Evolutionary conservation across 2,797 vertebrate species (phyloP).

Genomic region (Gypaetus barbatus): DNA sequence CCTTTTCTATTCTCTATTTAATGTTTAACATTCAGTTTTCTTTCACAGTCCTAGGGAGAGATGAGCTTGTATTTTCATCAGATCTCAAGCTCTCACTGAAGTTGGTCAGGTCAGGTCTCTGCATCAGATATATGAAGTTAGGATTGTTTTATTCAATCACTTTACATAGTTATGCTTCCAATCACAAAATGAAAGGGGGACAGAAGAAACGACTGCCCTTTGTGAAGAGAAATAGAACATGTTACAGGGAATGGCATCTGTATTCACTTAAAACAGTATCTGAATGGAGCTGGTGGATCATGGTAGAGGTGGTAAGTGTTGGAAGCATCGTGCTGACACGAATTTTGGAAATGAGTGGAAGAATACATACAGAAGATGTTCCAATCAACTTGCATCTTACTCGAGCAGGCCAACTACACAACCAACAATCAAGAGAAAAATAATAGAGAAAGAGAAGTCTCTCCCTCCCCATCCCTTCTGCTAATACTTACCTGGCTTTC

Average conservation of each 20-base stretch:
- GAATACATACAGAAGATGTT: not conserved
- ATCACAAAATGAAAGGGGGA: not conserved
- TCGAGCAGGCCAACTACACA: not conserved
- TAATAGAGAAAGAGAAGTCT: not conserved
- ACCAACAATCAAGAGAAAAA: not conserved
- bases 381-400: not conserved
- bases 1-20: not conserved
- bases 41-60: not conserved
- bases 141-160: not conserved
- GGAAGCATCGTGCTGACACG: not conserved
- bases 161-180: not conserved
- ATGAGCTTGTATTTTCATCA: not conserved
- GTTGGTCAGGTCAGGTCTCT: not conserved
- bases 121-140: not conserved
- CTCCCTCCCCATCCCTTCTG: no score
- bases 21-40: not conserved
- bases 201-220: not conserved
- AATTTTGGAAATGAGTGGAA: not conserved
- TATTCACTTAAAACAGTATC: not conserved
- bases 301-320: not conserved
- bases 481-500: not conserved
- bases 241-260: not conserved
- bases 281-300: not conserved
- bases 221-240: not conserved
- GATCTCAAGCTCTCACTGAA: not conserved